Base-by-base conservation (phyloP, 2,797 vertebrate species). In the Pelochelys cantorii region DNA sequence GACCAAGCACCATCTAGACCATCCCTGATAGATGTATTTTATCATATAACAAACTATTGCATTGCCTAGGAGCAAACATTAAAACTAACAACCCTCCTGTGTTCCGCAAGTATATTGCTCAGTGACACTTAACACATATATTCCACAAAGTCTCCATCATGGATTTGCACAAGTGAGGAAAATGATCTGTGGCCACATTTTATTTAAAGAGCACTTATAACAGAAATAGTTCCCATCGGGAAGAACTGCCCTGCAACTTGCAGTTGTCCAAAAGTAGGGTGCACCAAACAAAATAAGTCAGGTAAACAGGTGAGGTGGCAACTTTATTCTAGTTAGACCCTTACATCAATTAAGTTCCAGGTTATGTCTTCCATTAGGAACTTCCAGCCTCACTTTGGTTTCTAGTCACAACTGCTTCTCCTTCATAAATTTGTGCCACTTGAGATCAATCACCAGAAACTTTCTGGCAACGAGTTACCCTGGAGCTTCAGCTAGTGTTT, bases 31-130 rank as follows among this genome's bases (percentile, higher is more conserved):
- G 42, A 48, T 48, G 8, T 48, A 48, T 48, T 42, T 48, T 48
- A 9, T 37, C 1, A 11, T 25, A 88, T 81, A 2, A 81, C 53
- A 53, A 15, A 56, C 3, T 5, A 31, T 27, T 37, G 11, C 15
- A 1, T 0, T 2, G 42, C 14, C 25, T 0, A 0, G 54, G 15
- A 62, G 60, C 87, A 27, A 37, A 71, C 7, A 34, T 71, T 71
- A 37, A 71, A 71, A 71, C 68, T 20, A 37, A 71, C 20, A 22
- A 23, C 34, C 22, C 11, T 31, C 6, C 68, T 11, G 11, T 71
- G 18, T 71, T 71, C 68, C 68, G 10, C 20, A 34, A 23, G 18
- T 71, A 37, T 71, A 71, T 71, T 71, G 34, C 3, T 4, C 34
- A 71, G 20, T 71, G 34, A 71, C 34, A 37, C 22, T 71, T 71